A percentile compares a stretch with the other conserved stretches of the same genome.
Conservation (phyloP, 2,888 invertebrate genomes). For the Eulithis testata region DNA sequence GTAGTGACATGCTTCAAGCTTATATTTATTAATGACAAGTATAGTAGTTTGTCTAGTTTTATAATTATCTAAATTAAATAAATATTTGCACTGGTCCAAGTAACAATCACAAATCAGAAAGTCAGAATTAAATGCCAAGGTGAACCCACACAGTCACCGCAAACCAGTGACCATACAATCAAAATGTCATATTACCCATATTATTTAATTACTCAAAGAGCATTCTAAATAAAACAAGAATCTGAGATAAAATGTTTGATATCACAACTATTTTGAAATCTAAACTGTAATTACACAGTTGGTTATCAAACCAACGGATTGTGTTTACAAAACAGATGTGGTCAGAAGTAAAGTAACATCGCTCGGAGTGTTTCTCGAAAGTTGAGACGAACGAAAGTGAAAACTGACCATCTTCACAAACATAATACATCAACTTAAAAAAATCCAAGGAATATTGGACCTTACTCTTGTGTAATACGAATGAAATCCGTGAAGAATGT, state of each 20-base stretch:
- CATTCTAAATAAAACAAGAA: slow-evolving; percentile 29
- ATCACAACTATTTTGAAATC: slow-evolving; percentile 26
- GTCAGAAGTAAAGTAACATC: slow-evolving; percentile 48
- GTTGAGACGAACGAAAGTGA: slow-evolving; percentile 76
- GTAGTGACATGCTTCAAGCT: too few species aligned
- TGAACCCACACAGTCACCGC: slow-evolving; percentile 69
- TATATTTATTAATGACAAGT: not conserved
- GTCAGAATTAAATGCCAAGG: slow-evolving; percentile 76
- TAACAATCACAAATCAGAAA: slow-evolving; percentile 56
- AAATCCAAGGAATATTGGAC: slow-evolving; percentile 31
- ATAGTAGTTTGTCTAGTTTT: not conserved
- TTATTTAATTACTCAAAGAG: slow-evolving; percentile 34
- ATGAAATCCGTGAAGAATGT: not conserved
- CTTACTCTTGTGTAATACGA: slow-evolving; percentile 28
- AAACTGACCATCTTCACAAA: slow-evolving; percentile 64
- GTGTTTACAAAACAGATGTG: slow-evolving; percentile 64
- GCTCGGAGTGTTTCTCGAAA: slow-evolving; percentile 59
- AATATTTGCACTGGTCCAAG: slow-evolving; percentile 45
- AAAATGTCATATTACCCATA: slow-evolving; percentile 33
- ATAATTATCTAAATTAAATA: not conserved
- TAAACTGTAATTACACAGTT: slow-evolving; percentile 27
- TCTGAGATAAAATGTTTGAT: slow-evolving; percentile 26
- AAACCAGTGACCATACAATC: slow-evolving; percentile 50
- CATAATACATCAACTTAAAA: not conserved
- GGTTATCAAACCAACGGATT: slow-evolving; percentile 35